Evolutionary conservation across 2,888 invertebrate species (phyloP), one percentile per base, ranked within the genome.

Genomic region (Drosophila ezoana): DNA sequence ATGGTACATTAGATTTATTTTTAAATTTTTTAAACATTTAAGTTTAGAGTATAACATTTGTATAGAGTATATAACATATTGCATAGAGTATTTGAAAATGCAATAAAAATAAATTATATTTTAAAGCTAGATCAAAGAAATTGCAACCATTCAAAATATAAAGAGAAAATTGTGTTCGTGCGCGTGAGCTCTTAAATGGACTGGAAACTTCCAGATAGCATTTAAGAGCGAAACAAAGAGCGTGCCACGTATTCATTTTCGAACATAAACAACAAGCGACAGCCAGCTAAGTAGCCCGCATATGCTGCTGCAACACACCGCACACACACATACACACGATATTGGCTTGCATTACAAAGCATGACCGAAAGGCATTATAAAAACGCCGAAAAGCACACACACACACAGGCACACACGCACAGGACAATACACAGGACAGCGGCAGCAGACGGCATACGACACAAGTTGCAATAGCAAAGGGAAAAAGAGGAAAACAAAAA

Each of bases 211-310:
- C 80, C 82, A 82, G 66, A 41, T 18, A 9, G 4, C 10, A 35
- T 18, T 37, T 20, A 76, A 71, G 71, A 81, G 80, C 9, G 28
- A 43, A 10, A 4, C 20, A 9, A 57, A 73, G 65, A 75, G 63
- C 23, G n/a, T 16, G 3, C n/a, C 41, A n/a, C 11, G 49, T 13
- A 33, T 69, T 68, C 59, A 71, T 70, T 84, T 81, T 80, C 79
- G 79, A 84, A 71, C 58, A 79, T 82, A 75, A 80, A 84, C 72
- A 82, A 68, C 47, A 62, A 63, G 54, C 41, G 63, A 47, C 68
- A 54, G 63, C 38, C 72, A 43, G 60, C 61, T 58, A 59, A 73
- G 76, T 63, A 70, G 73, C 43, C 45, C 54, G 62, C 70, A 73
- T 66, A 72, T 62, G 59, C 20, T 63, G 45, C 9, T 63, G 45